A percentile compares a stretch with the other conserved stretches of the same genome.
Conservation (phyloP, 2,888 invertebrate species). For the Boloria euphrosyne region DNA sequence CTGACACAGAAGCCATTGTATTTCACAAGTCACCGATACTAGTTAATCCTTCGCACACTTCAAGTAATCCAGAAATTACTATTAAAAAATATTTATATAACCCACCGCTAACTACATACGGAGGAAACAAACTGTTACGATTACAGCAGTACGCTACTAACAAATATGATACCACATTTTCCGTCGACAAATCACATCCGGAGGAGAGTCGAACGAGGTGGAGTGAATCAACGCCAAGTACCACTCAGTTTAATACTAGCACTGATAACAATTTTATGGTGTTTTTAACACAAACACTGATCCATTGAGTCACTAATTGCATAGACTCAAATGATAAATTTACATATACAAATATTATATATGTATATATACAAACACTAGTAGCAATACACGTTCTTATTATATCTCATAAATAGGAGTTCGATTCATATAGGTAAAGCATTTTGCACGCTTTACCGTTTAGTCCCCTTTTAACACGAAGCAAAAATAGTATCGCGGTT, state of each 20-base stretch:
- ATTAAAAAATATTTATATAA: constrained; percentile 43
- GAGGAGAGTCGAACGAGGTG: constrained; percentile 64
- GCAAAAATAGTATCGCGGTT: constrained; percentile 54
- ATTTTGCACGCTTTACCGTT: constrained; percentile 47
- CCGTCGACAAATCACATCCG: constrained; percentile 81
- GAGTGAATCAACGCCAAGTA: constrained; percentile 69
- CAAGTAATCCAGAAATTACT: constrained; percentile 28
- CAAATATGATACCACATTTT: constrained; percentile 77
- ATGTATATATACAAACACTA: constrained; percentile 22
- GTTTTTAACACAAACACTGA: constrained; percentile 50
- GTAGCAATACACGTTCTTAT: constrained; percentile 35
- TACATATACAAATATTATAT: background rate
- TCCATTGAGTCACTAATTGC: constrained; percentile 38
- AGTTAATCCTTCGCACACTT: constrained; percentile 29
- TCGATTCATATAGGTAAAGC: constrained; percentile 41
- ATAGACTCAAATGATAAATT: constrained; percentile 24
- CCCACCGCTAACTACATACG: constrained; percentile 59
- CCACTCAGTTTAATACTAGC: constrained; percentile 53
- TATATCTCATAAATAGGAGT: constrained; percentile 35
- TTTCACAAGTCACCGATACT: constrained; percentile 34
- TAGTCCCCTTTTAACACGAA: constrained; percentile 44
- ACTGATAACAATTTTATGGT: constrained; percentile 62
- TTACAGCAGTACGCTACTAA: constrained; percentile 64
- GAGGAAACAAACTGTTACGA: constrained; percentile 74
- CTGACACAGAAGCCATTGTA: constrained; percentile 69